Percentiles rank a stretch among this genome's conserved stretches.
These are phyloP conservation scores for Ploceus nigricollis DNA, from an alignment of 2,113 vertebrate species.

Conservation along the genomic window DNA sequence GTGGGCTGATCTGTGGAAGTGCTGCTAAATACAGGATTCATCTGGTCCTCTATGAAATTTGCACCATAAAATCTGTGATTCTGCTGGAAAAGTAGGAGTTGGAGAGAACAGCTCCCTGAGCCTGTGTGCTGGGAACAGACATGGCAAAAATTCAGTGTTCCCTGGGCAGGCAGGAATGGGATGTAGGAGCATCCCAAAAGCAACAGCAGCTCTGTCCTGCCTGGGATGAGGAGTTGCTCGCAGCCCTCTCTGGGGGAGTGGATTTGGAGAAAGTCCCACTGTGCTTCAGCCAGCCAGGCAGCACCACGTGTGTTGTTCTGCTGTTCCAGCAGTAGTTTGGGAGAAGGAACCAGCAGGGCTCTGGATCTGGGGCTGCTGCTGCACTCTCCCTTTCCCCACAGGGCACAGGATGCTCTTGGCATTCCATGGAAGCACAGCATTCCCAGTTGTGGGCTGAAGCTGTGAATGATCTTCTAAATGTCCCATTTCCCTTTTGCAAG, in stretches of 20 bases:
- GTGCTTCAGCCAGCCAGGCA: background rate
- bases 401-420: background rate
- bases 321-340: background rate
- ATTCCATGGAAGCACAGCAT: background rate
- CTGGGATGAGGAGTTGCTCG: accelerated
- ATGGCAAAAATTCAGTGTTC: background rate
- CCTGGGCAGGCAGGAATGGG: background rate
- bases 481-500: background rate
- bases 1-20: conserved; percentile 28
- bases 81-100: background rate
- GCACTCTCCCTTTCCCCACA: background rate
- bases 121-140: background rate
- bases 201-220: background rate
- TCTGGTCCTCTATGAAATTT: background rate
- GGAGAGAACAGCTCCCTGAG: background rate
- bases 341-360: background rate
- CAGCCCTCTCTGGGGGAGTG: background rate
- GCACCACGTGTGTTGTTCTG: background rate
- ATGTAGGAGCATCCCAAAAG: background rate
- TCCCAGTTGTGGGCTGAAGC: background rate
- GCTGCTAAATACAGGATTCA: conserved; percentile 30
- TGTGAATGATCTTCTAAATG: background rate
- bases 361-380: background rate
- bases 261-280: background rate
- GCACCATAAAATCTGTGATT: background rate